Evolutionary conservation across 2,113 vertebrate species (phyloP).

Genomic region (Toxostoma redivivum): DNA sequence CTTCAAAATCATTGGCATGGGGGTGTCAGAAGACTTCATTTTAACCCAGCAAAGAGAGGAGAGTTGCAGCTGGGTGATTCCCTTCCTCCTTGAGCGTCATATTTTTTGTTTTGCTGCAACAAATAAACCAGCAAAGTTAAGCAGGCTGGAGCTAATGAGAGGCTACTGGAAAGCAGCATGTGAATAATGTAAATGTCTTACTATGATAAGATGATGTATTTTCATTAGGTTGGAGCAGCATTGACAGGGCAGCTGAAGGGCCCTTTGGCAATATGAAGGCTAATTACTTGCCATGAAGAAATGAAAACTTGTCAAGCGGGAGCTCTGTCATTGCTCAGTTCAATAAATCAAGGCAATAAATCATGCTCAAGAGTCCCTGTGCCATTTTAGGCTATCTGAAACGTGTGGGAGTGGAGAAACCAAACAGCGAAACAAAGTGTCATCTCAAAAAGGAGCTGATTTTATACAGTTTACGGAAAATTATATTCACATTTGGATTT

Average conservation of each 20-base stretch:
- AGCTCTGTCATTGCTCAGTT: slow-evolving; percentile 56
- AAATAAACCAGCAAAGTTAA: slow-evolving; percentile 18
- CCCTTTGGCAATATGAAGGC: slow-evolving; percentile 71
- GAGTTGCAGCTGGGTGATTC: background rate
- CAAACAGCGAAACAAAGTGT: background rate
- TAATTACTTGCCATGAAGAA: slow-evolving; percentile 74
- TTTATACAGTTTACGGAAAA: background rate
- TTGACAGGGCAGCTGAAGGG: slow-evolving; percentile 65
- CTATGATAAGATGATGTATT: slow-evolving; percentile 43
- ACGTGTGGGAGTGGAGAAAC: background rate
- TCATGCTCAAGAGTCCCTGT: slow-evolving; percentile 18
- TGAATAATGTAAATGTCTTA: slow-evolving; percentile 50
- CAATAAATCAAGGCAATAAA: slow-evolving; percentile 72
- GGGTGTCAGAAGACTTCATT: background rate
- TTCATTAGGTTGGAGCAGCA: slow-evolving; percentile 46
- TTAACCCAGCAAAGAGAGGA: background rate
- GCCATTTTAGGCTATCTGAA: slow-evolving; percentile 19
- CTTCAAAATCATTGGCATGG: background rate
- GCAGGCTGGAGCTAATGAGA: slow-evolving; percentile 30
- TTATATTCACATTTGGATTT: background rate
- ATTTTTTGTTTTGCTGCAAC: background rate
- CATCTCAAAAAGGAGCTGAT: background rate
- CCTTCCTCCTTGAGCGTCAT: background rate
- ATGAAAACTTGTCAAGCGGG: slow-evolving; percentile 61
- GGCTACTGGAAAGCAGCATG: slow-evolving; percentile 17